Evolutionary conservation across 2,797 vertebrate species (phyloP), one percentile per base, ranked within the genome.

Genomic region (Caiman crocodilus): DNA sequence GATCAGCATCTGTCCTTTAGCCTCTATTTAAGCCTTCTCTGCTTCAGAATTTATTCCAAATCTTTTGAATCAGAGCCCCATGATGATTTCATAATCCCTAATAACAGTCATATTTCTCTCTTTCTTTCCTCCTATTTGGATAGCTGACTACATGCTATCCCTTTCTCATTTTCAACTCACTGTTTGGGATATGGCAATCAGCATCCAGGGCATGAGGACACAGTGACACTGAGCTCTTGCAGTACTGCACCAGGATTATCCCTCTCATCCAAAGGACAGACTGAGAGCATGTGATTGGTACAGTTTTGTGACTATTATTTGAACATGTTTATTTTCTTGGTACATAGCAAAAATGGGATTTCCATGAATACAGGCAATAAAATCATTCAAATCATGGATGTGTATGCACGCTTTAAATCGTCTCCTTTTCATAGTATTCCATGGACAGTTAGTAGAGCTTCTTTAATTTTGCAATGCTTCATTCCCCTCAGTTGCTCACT

Each of bases 31-130:
- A 50, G 35, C 23, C 69, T 73, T 50, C 35, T 42, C 35, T 73
- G 2, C 14, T 0, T 2, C 1, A 18, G 3, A 1, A 35, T 35
- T 30, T 71, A 32, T 35, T 55, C 56, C 42, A 1, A 0, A 67
- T 69, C 69, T 55, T 0, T 2, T 50, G 91, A 85, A n/a, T 89
- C 93, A 90, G 6, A 5, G 1, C n/a, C 89, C 92, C 4, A 0
- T 76, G 87, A 90, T 78, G 3, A 58, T 14, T 86, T 35, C 75
- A 9, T 4, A 0, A 12, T 16, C 82, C 73, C 59, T 3, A 73
- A 26, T 32, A 87, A 30, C 5, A 83, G 5, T 4, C 1, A 30
- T 57, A n/a, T n/a, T 60, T 20, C 30, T 60, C 18, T 65, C 80
- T 65, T 18, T 50, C 7, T 16, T 75, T 83, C 94, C 64, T 4